Evolutionary conservation across 2,113 vertebrate genomes (phyloP).

Genomic region (Casuarius casuarius): DNA sequence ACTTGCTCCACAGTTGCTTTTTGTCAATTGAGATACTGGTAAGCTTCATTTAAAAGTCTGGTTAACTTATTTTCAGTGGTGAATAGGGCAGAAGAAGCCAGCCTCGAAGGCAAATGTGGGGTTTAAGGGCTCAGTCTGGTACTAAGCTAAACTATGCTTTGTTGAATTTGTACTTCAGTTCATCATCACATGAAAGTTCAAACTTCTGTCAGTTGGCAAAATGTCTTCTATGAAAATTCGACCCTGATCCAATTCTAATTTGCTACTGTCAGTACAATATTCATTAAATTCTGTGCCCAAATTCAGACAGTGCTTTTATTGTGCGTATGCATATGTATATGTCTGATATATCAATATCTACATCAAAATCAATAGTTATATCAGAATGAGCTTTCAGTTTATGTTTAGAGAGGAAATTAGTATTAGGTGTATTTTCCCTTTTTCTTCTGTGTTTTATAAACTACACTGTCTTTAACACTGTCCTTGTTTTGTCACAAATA

Average conservation of each 20-base stretch:
- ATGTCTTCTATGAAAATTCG: constrained; percentile 32
- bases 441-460: not conserved
- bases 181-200: constrained; percentile 35
- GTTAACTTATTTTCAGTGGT: constrained; percentile 27
- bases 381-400: not conserved
- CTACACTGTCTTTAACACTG: not conserved
- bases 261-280: not conserved
- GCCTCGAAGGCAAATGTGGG: not conserved
- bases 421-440: not conserved
- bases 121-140: not conserved
- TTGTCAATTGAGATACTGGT: constrained; percentile 21
- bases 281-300: not conserved
- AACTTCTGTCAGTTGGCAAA: constrained; percentile 47
- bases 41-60: constrained; percentile 33
- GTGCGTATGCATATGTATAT: not conserved
- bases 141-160: not conserved
- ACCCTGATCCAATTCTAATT: constrained; percentile 12
- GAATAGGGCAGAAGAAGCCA: not conserved
- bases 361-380: not conserved
- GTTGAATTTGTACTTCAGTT: constrained; percentile 49
- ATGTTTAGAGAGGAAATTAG: not conserved
- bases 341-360: not conserved
- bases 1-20: constrained; percentile 2
- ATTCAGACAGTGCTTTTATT: not conserved
- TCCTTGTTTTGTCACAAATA: constrained; percentile 49